These are phyloP conservation scores for Channa argus DNA, from an alignment of 2,113 vertebrate genomes.

Conservation along the genomic window DNA sequence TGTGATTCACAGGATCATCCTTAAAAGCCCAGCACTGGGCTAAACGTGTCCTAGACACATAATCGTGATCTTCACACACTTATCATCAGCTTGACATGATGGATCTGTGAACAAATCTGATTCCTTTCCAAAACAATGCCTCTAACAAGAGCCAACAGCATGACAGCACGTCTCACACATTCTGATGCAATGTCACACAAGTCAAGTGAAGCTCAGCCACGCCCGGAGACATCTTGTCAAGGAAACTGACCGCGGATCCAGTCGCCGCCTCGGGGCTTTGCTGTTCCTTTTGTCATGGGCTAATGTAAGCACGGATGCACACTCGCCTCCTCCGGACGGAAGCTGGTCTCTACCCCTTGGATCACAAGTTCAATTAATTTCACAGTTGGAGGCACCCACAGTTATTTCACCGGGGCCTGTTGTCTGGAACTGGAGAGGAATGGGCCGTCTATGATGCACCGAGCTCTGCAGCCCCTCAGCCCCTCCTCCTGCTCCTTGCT, in stretches of 20 bases:
- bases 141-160: slow-evolving; percentile 33
- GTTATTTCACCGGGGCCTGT: slow-evolving; percentile 53
- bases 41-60: not conserved
- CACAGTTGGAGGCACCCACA: slow-evolving; percentile 76
- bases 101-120: slow-evolving; percentile 32
- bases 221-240: slow-evolving; percentile 55
- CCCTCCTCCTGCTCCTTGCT: not conserved
- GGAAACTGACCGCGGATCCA: slow-evolving; percentile 60
- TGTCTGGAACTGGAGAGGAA: slow-evolving; percentile 58
- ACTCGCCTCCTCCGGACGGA: slow-evolving; percentile 56
- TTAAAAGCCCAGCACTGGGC: not conserved
- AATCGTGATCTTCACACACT: not conserved
- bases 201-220: slow-evolving; percentile 39
- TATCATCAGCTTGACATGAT: slow-evolving; percentile 8
- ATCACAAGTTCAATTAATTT: slow-evolving; percentile 84
- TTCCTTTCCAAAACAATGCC: slow-evolving; percentile 3
- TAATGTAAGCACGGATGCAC: slow-evolving; percentile 44
- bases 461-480: not conserved
- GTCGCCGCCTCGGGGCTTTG: slow-evolving; percentile 35
- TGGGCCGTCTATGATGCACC: slow-evolving; percentile 49
- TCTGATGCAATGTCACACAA: slow-evolving; percentile 50
- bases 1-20: not conserved
- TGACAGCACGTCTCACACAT: slow-evolving; percentile 27
- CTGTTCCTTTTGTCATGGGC: slow-evolving; percentile 52
- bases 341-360: slow-evolving; percentile 61